A percentile compares a stretch with the other conserved stretches of the same genome.
Conservation (phyloP, 1,140 invertebrate genomes). For the Pachypsylla venusta region DNA sequence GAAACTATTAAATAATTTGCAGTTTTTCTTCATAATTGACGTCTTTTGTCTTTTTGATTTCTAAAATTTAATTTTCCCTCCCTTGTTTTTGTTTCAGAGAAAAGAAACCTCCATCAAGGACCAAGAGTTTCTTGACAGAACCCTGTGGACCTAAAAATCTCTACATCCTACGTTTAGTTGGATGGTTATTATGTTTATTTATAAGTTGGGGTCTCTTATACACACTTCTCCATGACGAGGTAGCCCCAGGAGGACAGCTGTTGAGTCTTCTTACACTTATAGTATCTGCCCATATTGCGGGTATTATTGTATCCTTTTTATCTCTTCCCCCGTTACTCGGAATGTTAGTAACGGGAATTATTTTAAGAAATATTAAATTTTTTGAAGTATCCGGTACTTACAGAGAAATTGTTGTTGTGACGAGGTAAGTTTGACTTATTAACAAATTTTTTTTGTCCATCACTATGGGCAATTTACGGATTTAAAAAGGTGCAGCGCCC, state of each 20-base stretch:
- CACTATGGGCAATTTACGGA: too few species aligned
- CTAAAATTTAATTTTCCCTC: too few species aligned
- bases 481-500: too few species aligned
- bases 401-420: constrained; percentile 16
- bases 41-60: too few species aligned
- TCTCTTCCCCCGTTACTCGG: constrained; percentile 22
- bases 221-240: constrained; percentile 51
- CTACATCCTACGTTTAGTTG: neutral
- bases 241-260: constrained; percentile 55
- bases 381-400: constrained; percentile 21
- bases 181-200: neutral
- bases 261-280: constrained; percentile 48
- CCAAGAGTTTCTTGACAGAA: neutral
- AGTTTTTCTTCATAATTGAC: too few species aligned
- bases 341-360: constrained; percentile 23
- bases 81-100: constrained; percentile 5
- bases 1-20: too few species aligned
- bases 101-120: constrained; percentile 1
- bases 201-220: constrained; percentile 30
- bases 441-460: neutral
- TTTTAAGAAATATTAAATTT: constrained; percentile 19
- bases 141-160: neutral
- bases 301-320: constrained; percentile 12
- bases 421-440: constrained; percentile 18
- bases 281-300: constrained; percentile 16